Base-by-base conservation (phyloP, 2,797 vertebrate species). In the Sebastes taczanowskii region DNA sequence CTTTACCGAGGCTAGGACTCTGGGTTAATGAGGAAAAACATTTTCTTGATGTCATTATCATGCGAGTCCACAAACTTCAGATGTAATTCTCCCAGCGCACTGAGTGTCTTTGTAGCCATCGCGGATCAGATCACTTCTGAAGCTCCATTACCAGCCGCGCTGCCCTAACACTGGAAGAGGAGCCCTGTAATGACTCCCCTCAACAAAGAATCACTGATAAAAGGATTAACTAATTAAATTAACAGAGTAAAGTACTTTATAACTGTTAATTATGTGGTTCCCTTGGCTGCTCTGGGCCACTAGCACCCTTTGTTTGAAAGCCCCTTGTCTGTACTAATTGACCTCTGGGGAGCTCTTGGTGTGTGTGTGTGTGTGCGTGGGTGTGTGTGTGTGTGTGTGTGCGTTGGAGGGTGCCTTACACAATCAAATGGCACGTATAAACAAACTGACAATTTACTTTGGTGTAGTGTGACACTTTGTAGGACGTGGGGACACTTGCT, bases 231-330 rank as follows among this genome's bases (percentile, higher is more conserved):
- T 96, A 95, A 93, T 95, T 95, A 90, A 96, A 95, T 95, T 95
- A 93, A 94, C 92, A 86, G 91, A 95, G 94, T 95, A 94, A 97
- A 97, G 96, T 97, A 96, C 95, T 96, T 96, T 96, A 96, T 96
- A 94, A 93, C 96, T 95, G 94, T 96, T 96, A 96, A 97, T 96
- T 95, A 94, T 94, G 91, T 91, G 95, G 91, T 94, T 92, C 95
- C 93, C 89, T 83, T 80, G 92, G 88, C 92, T 95, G 94, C 95
- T 95, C 91, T 96, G 96, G 92, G 93, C 94, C 91, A 95, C 94
- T 95, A 90, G 93, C 92, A 93, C 95, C 95, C 93, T 96, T 96
- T 95, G 94, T 97, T 95, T 95, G 94, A 92, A 94, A 95, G 92
- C 94, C 94, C 95, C 96, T 96, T 93, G 96, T 95, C 93, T 96